phyloP scores from a whole-genome alignment of 2,888 invertebrate genomes.

The Pinctada fucata region DNA sequence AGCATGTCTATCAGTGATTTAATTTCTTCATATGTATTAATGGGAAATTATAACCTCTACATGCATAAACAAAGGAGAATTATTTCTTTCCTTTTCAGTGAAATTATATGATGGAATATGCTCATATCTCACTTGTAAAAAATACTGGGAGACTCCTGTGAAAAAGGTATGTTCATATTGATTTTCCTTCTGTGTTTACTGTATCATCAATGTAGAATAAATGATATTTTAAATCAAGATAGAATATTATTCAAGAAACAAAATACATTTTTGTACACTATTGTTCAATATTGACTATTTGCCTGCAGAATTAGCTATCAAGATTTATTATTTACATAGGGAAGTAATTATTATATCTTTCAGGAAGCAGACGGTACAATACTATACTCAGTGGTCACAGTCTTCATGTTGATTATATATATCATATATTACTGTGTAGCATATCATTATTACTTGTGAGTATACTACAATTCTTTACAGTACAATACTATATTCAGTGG shows the following conservation, averaged over 20 bases:
- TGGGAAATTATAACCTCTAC: too few relatives aligned
- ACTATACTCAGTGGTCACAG: conserved; percentile 85
- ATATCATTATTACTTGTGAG: conserved; percentile 95
- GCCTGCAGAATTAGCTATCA: too few relatives aligned
- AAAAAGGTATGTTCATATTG: conserved; percentile 34
- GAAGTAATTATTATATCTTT: neutral
- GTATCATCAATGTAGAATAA: too few relatives aligned
- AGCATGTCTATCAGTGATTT: too few relatives aligned
- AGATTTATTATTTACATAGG: neutral
- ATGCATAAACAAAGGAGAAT: too few relatives aligned
- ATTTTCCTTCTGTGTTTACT: neutral
- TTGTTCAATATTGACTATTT: too few relatives aligned
- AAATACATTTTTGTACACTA: too few relatives aligned
- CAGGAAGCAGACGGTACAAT: conserved; percentile 44
- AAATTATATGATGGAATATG: conserved; percentile 45
- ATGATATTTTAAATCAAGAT: too few relatives aligned
- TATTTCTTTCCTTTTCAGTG: conserved; percentile 36
- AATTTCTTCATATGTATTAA: too few relatives aligned
- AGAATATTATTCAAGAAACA: too few relatives aligned
- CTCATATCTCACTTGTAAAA: conserved; percentile 53
- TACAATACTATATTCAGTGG: neutral
- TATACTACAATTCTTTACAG: conserved; percentile 58
- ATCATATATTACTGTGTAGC: conserved; percentile 94
- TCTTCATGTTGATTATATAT: conserved; percentile 88
- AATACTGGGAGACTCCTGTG: conserved; percentile 48